Evolutionary conservation across 1,140 invertebrate genomes (phyloP).

Genomic region (Drosophila sechellia): DNA sequence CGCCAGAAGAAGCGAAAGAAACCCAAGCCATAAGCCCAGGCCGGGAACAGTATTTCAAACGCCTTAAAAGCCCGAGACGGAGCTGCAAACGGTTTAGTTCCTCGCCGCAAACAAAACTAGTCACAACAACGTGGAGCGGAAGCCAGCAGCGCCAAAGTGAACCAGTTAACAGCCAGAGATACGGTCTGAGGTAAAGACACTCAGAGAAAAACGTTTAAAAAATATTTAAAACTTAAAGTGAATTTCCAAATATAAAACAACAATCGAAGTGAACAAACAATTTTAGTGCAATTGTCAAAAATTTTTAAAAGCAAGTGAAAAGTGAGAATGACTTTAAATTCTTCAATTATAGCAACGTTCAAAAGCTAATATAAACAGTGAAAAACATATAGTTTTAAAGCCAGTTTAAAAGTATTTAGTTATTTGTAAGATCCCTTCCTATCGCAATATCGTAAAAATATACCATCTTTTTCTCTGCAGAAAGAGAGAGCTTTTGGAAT

Average conservation of each 20-base stretch:
- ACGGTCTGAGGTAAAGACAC: constrained; percentile 20
- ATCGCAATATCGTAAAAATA: neutral
- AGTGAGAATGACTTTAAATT: neutral
- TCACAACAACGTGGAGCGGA: constrained; percentile 74
- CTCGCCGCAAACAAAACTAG: constrained; percentile 83
- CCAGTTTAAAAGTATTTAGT: neutral
- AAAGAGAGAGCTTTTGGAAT: constrained; percentile 36
- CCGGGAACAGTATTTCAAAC: constrained; percentile 54
- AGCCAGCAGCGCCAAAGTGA: constrained; percentile 51
- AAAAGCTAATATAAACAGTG: neutral
- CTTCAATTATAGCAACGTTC: neutral
- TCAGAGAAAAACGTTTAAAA: neutral
- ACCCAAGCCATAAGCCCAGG: constrained; percentile 15
- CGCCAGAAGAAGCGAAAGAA: constrained; percentile 16
- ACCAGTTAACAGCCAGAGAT: constrained; percentile 39
- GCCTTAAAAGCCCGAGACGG: constrained; percentile 70
- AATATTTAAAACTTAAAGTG: neutral
- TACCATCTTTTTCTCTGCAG: constrained; percentile 17
- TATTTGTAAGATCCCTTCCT: neutral
- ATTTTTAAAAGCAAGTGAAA: neutral
- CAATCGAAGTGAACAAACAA: too few species aligned
- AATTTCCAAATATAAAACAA: neutral
- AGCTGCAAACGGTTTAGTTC: constrained; percentile 80
- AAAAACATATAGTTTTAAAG: neutral
- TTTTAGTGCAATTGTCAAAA: neutral